A percentile compares a stretch with the other conserved stretches of the same genome.
Evolutionary conservation across 2,113 vertebrate genomes (phyloP).

Genomic region (Edolisoma coerulescens): DNA sequence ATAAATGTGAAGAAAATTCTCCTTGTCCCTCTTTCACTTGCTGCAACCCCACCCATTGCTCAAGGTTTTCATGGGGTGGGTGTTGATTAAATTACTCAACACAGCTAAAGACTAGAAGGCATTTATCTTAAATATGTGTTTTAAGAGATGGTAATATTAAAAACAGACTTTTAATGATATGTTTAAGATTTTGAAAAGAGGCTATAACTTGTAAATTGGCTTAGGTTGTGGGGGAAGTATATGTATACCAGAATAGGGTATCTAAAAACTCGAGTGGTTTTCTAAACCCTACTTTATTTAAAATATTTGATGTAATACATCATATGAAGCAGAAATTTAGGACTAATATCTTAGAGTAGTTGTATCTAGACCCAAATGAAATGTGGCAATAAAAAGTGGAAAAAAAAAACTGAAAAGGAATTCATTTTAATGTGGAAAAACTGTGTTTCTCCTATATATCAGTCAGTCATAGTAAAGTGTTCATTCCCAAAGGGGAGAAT

Average conservation of each 20-base stretch:
- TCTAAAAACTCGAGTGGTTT: neutral
- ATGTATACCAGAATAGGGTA: neutral
- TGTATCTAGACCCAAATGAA: conserved; percentile 54
- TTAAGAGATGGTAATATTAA: neutral
- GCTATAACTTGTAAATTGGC: neutral
- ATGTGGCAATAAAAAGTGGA: neutral
- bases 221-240: neutral
- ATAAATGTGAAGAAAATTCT: neutral
- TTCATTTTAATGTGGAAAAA: conserved; percentile 49
- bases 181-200: neutral
- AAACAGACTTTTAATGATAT: neutral
- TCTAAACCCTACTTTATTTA: neutral
- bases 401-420: conserved; percentile 28
- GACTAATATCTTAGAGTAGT: conserved; percentile 18
- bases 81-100: neutral
- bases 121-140: neutral
- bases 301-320: conserved; percentile 10
- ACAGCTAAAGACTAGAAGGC: neutral
- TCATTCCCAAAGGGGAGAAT: conserved; percentile 49
- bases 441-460: conserved; percentile 50
- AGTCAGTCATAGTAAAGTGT: conserved; percentile 43
- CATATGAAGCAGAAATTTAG: conserved; percentile 2
- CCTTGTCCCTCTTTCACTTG: rapidly evolving
- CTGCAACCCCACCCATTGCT: neutral
- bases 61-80: neutral